Evolutionary conservation across 92 coral and sea anemone species (phyloP), one percentile per base, ranked within the genome.

Genomic region (Umimayanthus kanabou): DNA sequence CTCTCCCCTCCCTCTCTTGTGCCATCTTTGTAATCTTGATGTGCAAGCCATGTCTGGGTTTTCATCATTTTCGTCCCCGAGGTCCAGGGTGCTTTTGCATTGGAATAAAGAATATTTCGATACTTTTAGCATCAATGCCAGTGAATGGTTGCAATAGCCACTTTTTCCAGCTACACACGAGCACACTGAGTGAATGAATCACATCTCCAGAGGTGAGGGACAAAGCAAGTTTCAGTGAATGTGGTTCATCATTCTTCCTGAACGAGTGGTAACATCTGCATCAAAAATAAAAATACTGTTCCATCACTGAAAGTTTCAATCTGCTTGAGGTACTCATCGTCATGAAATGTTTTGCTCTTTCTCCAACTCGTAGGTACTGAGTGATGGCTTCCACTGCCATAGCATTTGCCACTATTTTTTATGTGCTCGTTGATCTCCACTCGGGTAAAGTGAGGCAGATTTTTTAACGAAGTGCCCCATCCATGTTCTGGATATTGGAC

Each of bases 141-240:
- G 89, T 4, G 87, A 71, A 55, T 90, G 93, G 72, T 90, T 90
- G 43, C 93, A 87, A 69, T 79, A 87, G 1, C 88, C 93, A 71
- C 82, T 77, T 58, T 90, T 90, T 22, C 90, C 92, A 5, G 93
- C 93, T 6, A 90, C 89, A 55, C 92, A 90, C 4, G 87, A 78
- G 80, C 89, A 90, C n/a, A 45, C 81, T 10, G 84, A 39, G 18
- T 69, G 65, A n/a, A n/a, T n/a, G n/a, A n/a, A 30, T 28, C 28
- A 86, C 89, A 43, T 87, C 76, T 39, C 64, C 89, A 77, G 77
- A 18, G 30, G 55, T 84, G 30, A 87, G 40, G 85, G 69, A 76
- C 85, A 90, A 18, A 80, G 88, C 88, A 28, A 90, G 74, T 76
- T 29, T 87, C 79, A 90, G 75, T 49, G 29, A 37, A 71, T n/a